Base-by-base conservation (phyloP, 2,888 invertebrate species). In the Rhagonycha lutea region DNA sequence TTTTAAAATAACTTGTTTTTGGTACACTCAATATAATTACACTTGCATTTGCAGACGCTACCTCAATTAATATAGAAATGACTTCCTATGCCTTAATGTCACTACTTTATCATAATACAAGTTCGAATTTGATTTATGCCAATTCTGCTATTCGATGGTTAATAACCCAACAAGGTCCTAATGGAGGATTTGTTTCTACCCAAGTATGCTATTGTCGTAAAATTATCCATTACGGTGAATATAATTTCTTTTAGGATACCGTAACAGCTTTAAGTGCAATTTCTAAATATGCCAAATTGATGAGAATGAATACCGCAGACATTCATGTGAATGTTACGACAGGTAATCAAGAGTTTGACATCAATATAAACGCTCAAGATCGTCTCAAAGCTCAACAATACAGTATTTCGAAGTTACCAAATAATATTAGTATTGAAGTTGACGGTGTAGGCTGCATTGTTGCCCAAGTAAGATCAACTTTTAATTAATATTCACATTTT, bases 151-250 rank as follows among this genome's bases (percentile, higher is more conserved):
- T 93, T 0, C 90, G 92, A 73, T 96, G 95, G 95, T 88, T 96
- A 68, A 90, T 92, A 7, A 89, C 92, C 2, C 93, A 94, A 83
- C 88, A 93, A 62, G 91, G 92, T 75, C 88, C 91, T 4, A 87
- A 90, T 3, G 95, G 95, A 3, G 95, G 94, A 1, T 95, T 95
- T 82, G 86, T 91, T 0, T 92, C 95, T 0, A 95, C 95, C 0
- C 95, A 94, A 89, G 92, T 92, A 80, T 80, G 68, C 72, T 32
- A 61, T 4, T 4, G 18, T 18, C 5, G 10, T 61, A 26, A 61
- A 32, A 70, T 23, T 70, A 28, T 72, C 12, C 7, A 65, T 14
- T 63, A 65, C 65, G 14, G 12, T 28, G 14, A 28, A 24, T 14
- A 23, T 14, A 29, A 9, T 68, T 29, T 70, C 77, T 81, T 85